phyloP scores from a whole-genome alignment of 92 coral and sea anemone species.

The Pocillopora grandis region DNA sequence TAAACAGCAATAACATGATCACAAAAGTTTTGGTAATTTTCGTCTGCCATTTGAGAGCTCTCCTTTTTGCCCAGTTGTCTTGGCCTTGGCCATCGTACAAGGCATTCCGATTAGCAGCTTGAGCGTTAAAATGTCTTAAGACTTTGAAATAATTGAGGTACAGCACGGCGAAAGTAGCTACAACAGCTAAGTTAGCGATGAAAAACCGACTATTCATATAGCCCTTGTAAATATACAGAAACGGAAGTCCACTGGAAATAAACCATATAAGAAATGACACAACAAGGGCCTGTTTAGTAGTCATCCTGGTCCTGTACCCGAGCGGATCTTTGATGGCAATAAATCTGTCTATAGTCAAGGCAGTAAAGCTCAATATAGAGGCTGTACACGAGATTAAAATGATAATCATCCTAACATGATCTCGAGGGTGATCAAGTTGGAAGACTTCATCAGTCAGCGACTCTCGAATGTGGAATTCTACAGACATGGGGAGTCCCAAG shows the following conservation, averaged over 20 bases:
- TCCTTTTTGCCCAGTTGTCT: slow-evolving; percentile 17
- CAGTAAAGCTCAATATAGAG: slow-evolving; percentile 80
- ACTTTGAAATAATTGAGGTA: slow-evolving; percentile 61
- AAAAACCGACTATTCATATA: slow-evolving; percentile 83
- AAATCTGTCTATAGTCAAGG: slow-evolving; percentile 81
- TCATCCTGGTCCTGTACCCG: slow-evolving; percentile 63
- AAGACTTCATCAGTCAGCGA: slow-evolving; percentile 8
- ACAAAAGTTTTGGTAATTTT: slow-evolving; percentile 67
- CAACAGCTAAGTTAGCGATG: slow-evolving; percentile 83
- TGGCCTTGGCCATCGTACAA: not conserved
- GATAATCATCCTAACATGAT: slow-evolving; percentile 63
- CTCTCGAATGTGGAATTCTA: slow-evolving; percentile 72
- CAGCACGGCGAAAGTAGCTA: slow-evolving; percentile 73
- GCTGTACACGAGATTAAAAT: slow-evolving; percentile 80
- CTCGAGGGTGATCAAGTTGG: slow-evolving; percentile 8
- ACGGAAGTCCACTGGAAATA: slow-evolving; percentile 66
- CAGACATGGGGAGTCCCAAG: slow-evolving; percentile 70
- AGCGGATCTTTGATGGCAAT: slow-evolving; percentile 78
- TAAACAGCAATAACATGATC: slow-evolving; percentile 55
- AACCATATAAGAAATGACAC: slow-evolving; percentile 71
- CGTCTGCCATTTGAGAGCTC: slow-evolving; percentile 61
- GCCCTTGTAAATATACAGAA: slow-evolving; percentile 77
- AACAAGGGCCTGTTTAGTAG: slow-evolving; percentile 52
- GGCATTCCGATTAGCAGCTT: slow-evolving; percentile 20
- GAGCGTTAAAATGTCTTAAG: slow-evolving; percentile 34